Evolutionary conservation across 2,797 vertebrate species (phyloP), one percentile per base, ranked within the genome.

Genomic region (Pteropus rufus): DNA sequence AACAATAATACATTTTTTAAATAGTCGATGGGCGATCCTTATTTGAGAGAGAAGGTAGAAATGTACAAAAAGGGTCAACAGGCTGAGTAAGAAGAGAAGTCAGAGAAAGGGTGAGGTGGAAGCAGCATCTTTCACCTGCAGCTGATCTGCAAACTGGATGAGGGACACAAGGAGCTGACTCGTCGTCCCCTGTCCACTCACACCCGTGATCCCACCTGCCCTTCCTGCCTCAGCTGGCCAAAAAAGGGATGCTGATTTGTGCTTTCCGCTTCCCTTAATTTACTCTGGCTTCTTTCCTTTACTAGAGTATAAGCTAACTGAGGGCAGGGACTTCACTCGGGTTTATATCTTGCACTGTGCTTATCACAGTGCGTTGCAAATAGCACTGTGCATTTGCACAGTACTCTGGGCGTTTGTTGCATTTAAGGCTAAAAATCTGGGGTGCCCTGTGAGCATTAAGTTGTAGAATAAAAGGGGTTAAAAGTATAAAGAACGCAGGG

Each of bases 401-500:
- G 31, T 39, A 23, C 23, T 89, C 29, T 3, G 72, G 58, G 12
- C 11, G 31, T 64, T 70, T 60, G 41, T 18, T 21, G 44, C 16
- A 56, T 64, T 58, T 11, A 60, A 46, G n/a, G 54, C 60, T 49
- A 67, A 77, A 86, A 46, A 58, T 76, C 60, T 14, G 54, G 36
- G 21, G 26, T 77, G n/a, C n/a, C 16, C 31, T 46, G 1, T 82
- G 52, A 90, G n/a, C 11, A 58, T 26, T 41, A 52, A 34, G n/a
- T n/a, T 73, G 24, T 72, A 49, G 69, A 46, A 54, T 69, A 31
- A 87, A 93, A 69, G 49, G 49, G 21, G 18, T 46, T 69, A 31
- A 90, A 26, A 46, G 24, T n/a, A n/a, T 52, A 92, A 77, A 94
- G 75, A 75, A 82, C 34, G n/a, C 7, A 62, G 36, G 83, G 80